phyloP scores from a whole-genome alignment of 2,888 invertebrate species.

The Nomada fucata region DNA sequence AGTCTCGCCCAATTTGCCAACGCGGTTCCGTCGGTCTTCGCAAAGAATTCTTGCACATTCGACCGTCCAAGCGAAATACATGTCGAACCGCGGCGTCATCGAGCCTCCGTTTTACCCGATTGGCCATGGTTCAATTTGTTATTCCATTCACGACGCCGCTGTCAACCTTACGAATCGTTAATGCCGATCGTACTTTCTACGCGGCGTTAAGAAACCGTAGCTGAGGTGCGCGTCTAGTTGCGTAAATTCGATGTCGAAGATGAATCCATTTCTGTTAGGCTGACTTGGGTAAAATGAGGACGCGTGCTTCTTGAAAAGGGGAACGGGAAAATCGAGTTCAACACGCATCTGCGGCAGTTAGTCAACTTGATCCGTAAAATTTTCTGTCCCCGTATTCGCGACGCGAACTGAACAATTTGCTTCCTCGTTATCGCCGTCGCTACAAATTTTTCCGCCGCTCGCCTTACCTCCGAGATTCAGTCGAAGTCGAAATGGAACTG shows the following conservation, averaged over 20 bases:
- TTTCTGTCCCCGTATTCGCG: too few relatives aligned
- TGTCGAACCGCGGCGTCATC: background rate
- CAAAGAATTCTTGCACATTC: background rate
- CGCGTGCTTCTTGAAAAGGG: too few relatives aligned
- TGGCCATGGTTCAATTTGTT: conserved; percentile 30
- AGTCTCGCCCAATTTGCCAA: conserved; percentile 6
- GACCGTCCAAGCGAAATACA: too few relatives aligned
- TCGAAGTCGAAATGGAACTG: too few relatives aligned
- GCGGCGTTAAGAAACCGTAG: conserved; percentile 13
- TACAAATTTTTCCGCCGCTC: too few relatives aligned
- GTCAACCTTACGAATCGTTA: conserved; percentile 34
- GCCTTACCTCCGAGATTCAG: too few relatives aligned
- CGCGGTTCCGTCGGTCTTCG: conserved; percentile 1
- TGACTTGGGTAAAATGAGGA: background rate
- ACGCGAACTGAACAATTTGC: too few relatives aligned
- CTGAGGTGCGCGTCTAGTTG: background rate
- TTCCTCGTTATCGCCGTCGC: too few relatives aligned
- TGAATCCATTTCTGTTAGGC: background rate
- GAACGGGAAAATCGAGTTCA: too few relatives aligned
- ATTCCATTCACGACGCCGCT: conserved; percentile 33
- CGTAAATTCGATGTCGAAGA: background rate
- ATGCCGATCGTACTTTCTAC: conserved; percentile 47
- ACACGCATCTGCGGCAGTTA: too few relatives aligned
- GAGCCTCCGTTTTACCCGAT: background rate
- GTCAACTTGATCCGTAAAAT: too few relatives aligned